phyloP scores from a whole-genome alignment of 2,113 vertebrate genomes.

The Rhombomys opimus region DNA sequence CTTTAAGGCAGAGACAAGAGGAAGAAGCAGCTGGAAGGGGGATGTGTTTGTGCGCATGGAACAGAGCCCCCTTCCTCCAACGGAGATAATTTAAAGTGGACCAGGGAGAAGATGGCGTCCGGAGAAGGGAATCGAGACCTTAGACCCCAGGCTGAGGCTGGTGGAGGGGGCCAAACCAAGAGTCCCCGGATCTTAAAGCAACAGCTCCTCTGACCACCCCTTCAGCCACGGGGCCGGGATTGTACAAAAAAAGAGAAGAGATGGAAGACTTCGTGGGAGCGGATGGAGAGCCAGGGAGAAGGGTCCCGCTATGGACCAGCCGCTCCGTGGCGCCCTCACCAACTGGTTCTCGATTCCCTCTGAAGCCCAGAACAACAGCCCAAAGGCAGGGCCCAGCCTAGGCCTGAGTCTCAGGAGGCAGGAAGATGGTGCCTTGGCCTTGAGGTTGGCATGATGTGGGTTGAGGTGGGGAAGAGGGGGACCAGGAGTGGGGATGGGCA shows the following conservation, averaged over 20 bases:
- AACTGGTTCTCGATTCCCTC: conserved; percentile 7
- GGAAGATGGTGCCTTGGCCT: conserved; percentile 63
- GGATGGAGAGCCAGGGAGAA: not conserved
- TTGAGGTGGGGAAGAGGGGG: not conserved
- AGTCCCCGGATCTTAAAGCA: not conserved
- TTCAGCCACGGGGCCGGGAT: conserved; percentile 52
- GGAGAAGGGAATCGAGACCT: not conserved
- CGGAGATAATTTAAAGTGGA: conserved; percentile 43
- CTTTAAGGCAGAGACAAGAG: conserved; percentile 82
- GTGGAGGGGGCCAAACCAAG: too few relatives aligned
- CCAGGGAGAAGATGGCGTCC: not conserved
- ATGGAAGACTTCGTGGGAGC: conserved; percentile 71
- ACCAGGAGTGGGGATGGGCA: not conserved
- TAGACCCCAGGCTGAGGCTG: not conserved
- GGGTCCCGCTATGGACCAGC: not conserved
- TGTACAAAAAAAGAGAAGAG: conserved; percentile 69
- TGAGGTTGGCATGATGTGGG: not conserved
- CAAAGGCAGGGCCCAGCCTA: not conserved
- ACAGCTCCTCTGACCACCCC: not conserved
- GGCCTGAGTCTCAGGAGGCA: not conserved
- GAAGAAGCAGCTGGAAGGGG: conserved; percentile 73
- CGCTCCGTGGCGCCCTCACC: not conserved
- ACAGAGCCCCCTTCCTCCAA: not conserved
- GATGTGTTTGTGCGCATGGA: not conserved
- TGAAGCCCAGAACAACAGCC: not conserved